Conservation (phyloP, 2,888 invertebrate genomes). For the Pardosa pseudoannulata region DNA sequence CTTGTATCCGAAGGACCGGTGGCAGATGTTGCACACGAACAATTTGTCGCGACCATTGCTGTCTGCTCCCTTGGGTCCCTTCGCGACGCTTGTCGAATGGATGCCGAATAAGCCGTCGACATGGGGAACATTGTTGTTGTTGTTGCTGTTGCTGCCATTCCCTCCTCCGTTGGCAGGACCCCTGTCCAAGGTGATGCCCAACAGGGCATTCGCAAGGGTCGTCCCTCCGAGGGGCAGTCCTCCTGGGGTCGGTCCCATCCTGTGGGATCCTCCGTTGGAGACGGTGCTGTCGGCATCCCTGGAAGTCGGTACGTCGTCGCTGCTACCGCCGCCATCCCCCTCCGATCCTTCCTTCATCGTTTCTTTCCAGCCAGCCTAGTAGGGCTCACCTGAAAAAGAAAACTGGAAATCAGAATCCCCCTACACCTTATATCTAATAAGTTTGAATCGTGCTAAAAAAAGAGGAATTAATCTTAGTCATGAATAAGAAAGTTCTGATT, state of each 20-base stretch:
- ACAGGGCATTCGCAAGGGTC: constrained; percentile 46
- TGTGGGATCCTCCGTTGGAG: constrained; percentile 52
- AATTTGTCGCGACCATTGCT: constrained; percentile 82
- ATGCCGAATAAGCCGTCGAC: constrained; percentile 9
- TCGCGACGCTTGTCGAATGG: constrained; percentile 38
- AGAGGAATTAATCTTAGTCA: too few species aligned
- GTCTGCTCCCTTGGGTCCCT: constrained; percentile 11
- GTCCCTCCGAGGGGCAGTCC: neutral
- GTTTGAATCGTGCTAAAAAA: too few species aligned
- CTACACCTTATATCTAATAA: too few species aligned
- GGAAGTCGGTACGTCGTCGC: constrained; percentile 58
- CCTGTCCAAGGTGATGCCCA: constrained; percentile 39
- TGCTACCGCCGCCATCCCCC: constrained; percentile 44
- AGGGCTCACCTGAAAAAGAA: constrained; percentile 50
- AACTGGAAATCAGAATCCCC: too few species aligned
- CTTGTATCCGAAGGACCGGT: constrained; percentile 93
- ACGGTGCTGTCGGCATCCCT: constrained; percentile 65
- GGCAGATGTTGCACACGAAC: constrained; percentile 92
- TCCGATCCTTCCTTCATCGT: constrained; percentile 69
- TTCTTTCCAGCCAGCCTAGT: constrained; percentile 60
- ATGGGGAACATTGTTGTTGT: constrained; percentile 31
- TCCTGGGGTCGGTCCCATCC: neutral
- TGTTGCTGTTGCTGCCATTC: neutral
- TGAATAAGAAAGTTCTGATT: too few species aligned
- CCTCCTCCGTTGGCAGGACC: constrained; percentile 19